Evolutionary conservation across 2,797 vertebrate species (phyloP), one percentile per base, ranked within the genome.

Genomic region (Micrastur ruficollis): DNA sequence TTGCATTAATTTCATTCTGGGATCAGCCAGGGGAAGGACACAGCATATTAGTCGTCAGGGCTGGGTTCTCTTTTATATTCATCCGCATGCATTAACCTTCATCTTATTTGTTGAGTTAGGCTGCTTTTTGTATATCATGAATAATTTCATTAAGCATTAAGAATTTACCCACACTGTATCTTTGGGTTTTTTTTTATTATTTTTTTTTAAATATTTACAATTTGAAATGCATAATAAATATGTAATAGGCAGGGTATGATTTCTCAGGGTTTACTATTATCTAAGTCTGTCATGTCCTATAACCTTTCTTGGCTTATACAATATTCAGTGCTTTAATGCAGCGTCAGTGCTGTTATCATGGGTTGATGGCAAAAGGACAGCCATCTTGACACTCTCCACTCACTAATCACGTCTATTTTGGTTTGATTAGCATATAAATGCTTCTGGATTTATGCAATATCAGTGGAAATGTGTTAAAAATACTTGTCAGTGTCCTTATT

Each of bases 81-180:
- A 96, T 95, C 91, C 4, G 97, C 97, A 98, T 98, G 97, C 95
- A 98, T 98, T 98, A 98, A 98, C 98, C 98, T 98, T 98, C 98
- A 97, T 97, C 73, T 96, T 98, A 97, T 98, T 98, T 98, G 97
- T 98, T 98, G 97, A 98, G 97, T 96, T 97, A 96, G 93, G 97
- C 49, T 42, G 94, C 95, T 98, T 97, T 97, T 98, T 97, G 96
- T 98, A 97, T 97, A 97, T 98, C 97, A 98, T 98, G 98, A 98
- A 98, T 98, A 98, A 98, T 98, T 98, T 98, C 96, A 97, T 98
- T 98, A 98, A 97, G 97, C 95, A 97, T 98, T 97, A 97, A 98
- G 96, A 97, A 98, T 98, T 97, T 98, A 97, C 97, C 89, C 93
- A 97, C 80, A 96, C 66, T 95, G 78, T 98, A 97, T 98, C 94